A percentile compares a stretch with the other conserved stretches of the same genome.
These are phyloP conservation scores for Helicolenus hilgendorfi DNA, from an alignment of 2,797 vertebrate species.

Conservation along the genomic window DNA sequence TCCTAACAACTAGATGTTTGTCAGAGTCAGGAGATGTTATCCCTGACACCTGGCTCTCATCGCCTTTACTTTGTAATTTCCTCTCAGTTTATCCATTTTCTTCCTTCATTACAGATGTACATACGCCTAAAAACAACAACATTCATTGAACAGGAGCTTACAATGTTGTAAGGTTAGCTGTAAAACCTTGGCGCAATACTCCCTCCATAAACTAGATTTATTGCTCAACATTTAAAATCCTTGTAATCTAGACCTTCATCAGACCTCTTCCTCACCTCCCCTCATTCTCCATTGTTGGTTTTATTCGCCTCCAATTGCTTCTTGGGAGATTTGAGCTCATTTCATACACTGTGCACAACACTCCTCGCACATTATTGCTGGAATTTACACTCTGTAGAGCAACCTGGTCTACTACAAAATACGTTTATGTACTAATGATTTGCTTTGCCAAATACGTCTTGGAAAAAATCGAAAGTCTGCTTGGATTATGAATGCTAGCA, in stretches of 20 bases:
- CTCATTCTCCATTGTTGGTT: slow-evolving; percentile 29
- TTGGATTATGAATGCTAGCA: not conserved
- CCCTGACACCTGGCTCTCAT: not conserved
- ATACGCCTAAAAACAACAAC: not conserved
- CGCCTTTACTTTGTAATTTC: not conserved
- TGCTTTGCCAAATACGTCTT: slow-evolving; percentile 19
- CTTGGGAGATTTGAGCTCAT: slow-evolving; percentile 39
- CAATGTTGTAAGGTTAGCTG: slow-evolving; percentile 42
- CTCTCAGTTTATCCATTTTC: slow-evolving; percentile 1
- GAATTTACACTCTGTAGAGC: slow-evolving; percentile 30
- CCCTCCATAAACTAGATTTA: slow-evolving; percentile 31
- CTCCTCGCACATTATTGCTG: slow-evolving; percentile 15
- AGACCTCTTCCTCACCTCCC: slow-evolving; percentile 12
- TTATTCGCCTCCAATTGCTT: slow-evolving; percentile 21
- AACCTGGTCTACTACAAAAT: not conserved
- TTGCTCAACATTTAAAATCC: slow-evolving; percentile 38
- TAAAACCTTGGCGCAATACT: slow-evolving; percentile 43
- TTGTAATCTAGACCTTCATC: slow-evolving; percentile 21
- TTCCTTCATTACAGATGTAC: slow-evolving; percentile 11
- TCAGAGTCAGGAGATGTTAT: slow-evolving; percentile 16
- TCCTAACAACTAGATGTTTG: not conserved
- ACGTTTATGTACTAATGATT: slow-evolving; percentile 20
- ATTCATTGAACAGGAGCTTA: slow-evolving; percentile 18
- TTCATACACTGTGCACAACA: slow-evolving; percentile 38
- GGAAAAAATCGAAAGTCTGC: not conserved